phyloP scores from a whole-genome alignment of 2,888 invertebrate genomes.

The Parasteatoda lunata region DNA sequence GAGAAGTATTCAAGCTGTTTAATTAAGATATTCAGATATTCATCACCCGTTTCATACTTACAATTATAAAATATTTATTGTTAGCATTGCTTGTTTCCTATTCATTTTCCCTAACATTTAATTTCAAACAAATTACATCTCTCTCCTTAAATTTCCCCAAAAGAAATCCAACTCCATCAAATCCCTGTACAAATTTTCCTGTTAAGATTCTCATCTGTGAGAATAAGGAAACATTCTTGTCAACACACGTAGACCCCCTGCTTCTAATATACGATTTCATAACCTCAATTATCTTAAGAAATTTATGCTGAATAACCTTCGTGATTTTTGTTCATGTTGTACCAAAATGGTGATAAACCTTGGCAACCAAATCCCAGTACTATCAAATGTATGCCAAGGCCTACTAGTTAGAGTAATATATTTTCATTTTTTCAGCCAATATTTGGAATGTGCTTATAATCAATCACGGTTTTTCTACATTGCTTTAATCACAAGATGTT shows the following conservation, averaged over 20 bases:
- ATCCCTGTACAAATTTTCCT: not conserved
- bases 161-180: not conserved
- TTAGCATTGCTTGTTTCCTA: too few relatives aligned
- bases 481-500: not conserved
- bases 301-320: slow-evolving; percentile 36
- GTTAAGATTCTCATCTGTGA: not conserved
- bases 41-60: too few relatives aligned
- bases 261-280: not conserved
- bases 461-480: slow-evolving; percentile 38
- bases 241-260: slow-evolving; percentile 7
- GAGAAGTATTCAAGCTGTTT: too few relatives aligned
- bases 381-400: slow-evolving; percentile 54
- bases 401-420: slow-evolving; percentile 42
- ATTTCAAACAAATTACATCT: too few relatives aligned
- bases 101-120: too few relatives aligned
- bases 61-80: too few relatives aligned
- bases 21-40: too few relatives aligned
- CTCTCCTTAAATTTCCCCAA: too few relatives aligned
- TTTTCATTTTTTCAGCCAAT: slow-evolving; percentile 14
- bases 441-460: slow-evolving; percentile 16
- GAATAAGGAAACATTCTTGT: not conserved
- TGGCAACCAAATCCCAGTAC: not conserved
- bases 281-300: slow-evolving; percentile 43
- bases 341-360: too few relatives aligned
- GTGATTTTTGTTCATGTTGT: slow-evolving; percentile 9